A percentile compares a stretch with the other conserved stretches of the same genome.
phyloP scores from a whole-genome alignment of 2,888 invertebrate species.

The Apotomis betuletana region DNA sequence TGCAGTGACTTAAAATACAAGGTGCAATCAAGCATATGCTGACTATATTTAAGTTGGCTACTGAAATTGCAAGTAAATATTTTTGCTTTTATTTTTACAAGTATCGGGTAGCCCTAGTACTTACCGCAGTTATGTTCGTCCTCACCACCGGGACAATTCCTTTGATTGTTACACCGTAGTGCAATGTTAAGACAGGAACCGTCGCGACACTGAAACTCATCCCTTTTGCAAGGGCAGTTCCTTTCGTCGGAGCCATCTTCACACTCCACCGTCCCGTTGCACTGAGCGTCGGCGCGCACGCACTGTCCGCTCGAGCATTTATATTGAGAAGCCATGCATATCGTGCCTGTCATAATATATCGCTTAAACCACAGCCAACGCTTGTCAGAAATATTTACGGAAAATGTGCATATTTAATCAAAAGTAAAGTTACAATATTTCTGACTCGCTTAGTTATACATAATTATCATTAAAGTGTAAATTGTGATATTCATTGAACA shows the following conservation, averaged over 20 bases:
- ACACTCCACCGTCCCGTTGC: conserved; percentile 82
- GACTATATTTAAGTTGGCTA: not conserved
- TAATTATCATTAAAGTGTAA: not conserved
- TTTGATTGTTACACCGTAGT: conserved; percentile 85
- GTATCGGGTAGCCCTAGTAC: conserved; percentile 42
- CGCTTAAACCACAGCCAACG: conserved; percentile 68
- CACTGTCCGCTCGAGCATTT: conserved; percentile 86
- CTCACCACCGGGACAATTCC: conserved; percentile 85
- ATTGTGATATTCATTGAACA: not conserved
- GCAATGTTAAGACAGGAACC: conserved; percentile 86
- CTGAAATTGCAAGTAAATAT: not conserved
- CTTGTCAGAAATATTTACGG: conserved; percentile 21
- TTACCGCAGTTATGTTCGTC: conserved; percentile 85
- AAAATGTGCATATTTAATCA: not conserved
- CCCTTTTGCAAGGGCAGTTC: conserved; percentile 75
- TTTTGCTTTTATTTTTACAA: not conserved
- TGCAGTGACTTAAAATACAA: conserved; percentile 19
- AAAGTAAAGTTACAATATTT: not conserved
- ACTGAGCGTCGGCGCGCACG: conserved; percentile 77
- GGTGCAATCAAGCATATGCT: conserved; percentile 32
- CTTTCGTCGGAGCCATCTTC: conserved; percentile 77
- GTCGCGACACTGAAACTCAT: conserved; percentile 84
- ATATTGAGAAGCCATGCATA: conserved; percentile 84
- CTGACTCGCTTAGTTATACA: not conserved
- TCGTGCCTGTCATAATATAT: conserved; percentile 73